Percentiles rank a stretch among this genome's conserved stretches.
phyloP scores from a whole-genome alignment of 2,113 vertebrate species.

The Okapia johnstoni region DNA sequence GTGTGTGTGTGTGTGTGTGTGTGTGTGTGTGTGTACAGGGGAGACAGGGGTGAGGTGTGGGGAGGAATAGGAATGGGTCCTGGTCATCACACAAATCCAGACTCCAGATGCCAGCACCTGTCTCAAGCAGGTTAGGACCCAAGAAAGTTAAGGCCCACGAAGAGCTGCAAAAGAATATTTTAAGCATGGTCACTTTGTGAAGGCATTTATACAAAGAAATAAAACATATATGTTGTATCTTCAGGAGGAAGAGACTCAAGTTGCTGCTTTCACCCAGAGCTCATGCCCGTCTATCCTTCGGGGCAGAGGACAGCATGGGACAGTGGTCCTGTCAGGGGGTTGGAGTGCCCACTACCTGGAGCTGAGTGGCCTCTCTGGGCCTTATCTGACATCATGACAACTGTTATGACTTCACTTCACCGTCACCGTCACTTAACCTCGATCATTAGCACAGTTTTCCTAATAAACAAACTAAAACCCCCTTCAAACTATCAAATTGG shows the following conservation, averaged over 20 bases:
- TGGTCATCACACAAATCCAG: not conserved
- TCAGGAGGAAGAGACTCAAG: not conserved
- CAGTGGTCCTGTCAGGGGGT: accelerated
- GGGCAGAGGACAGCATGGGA: too few relatives aligned
- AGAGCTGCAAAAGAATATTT: not conserved
- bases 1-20: not conserved
- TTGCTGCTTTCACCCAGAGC: not conserved
- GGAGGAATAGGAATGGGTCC: not conserved
- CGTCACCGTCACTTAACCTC: not conserved
- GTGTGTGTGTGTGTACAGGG: not conserved
- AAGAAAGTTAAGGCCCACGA: not conserved
- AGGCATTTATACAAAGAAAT: not conserved
- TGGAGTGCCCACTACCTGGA: not conserved
- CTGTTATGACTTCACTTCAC: not conserved
- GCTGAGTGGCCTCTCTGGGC: not conserved
- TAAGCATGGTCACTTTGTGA: not conserved
- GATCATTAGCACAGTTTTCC: not conserved
- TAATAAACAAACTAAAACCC: not conserved
- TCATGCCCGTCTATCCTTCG: accelerated
- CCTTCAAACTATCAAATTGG: not conserved
- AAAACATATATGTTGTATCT: not conserved
- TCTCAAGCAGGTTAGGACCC: not conserved
- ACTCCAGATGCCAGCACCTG: not conserved
- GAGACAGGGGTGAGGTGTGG: not conserved
- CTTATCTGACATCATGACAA: not conserved